Percentiles rank a stretch among this genome's conserved stretches.
Evolutionary conservation across 2,113 vertebrate species (phyloP).

Genomic region (Athene cunicularia): DNA sequence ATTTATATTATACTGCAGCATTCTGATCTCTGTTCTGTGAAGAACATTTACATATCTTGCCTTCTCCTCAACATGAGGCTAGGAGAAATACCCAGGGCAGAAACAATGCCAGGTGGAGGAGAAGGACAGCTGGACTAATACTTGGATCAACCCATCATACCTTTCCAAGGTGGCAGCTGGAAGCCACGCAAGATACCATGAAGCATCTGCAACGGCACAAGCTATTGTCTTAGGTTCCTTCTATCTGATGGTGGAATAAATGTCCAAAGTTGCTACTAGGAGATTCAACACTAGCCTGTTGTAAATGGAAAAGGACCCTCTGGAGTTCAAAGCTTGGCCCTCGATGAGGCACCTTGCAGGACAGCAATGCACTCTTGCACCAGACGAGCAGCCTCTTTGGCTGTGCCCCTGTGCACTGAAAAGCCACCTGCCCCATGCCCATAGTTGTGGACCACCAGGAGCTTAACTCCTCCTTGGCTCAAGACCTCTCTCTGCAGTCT

Average conservation of each 20-base stretch:
- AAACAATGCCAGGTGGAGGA: not conserved
- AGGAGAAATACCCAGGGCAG: not conserved
- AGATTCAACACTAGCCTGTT: not conserved
- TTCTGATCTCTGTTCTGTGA: not conserved
- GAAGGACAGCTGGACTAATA: not conserved
- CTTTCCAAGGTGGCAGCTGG: not conserved
- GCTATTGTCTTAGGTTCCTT: not conserved
- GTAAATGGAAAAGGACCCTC: not conserved
- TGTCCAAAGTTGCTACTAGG: not conserved
- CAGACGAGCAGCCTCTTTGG: constrained; percentile 79
- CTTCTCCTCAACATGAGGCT: not conserved
- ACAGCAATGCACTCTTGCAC: constrained; percentile 73
- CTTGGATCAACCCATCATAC: not conserved
- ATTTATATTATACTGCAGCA: not conserved
- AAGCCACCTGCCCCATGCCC: constrained; percentile 88
- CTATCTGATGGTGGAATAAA: not conserved
- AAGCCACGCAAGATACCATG: not conserved
- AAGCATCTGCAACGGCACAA: not conserved
- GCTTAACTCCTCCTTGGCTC: constrained; percentile 13
- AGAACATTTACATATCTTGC: not conserved
- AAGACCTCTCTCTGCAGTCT: constrained; percentile 83
- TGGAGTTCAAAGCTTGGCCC: constrained; percentile 72
- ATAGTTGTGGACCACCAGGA: constrained; percentile 90
- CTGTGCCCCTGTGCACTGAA: constrained; percentile 86
- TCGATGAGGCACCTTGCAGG: not conserved